These are phyloP conservation scores for Caenorhabditis sp. DNA, from an alignment of 2,888 invertebrate species.

Conservation along the genomic window DNA sequence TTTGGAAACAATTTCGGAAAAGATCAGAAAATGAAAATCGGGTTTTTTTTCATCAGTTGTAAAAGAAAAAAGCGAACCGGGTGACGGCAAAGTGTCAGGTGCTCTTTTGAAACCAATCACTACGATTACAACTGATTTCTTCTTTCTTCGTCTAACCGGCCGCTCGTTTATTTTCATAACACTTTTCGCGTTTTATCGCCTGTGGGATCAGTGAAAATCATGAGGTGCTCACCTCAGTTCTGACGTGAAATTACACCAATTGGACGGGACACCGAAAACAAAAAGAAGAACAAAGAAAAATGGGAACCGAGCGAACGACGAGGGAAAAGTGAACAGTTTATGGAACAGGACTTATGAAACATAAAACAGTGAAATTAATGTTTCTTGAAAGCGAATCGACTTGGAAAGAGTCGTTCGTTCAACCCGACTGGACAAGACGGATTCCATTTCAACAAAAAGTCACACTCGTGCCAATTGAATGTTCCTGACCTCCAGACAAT, in stretches of 20 bases:
- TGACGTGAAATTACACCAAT: constrained; percentile 37
- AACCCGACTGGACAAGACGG: constrained; percentile 15
- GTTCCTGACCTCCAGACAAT: constrained; percentile 57
- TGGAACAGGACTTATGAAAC: background rate
- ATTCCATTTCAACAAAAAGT: background rate
- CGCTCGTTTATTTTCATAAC: constrained; percentile 66
- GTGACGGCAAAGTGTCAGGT: constrained; percentile 57
- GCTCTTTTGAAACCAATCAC: constrained; percentile 57
- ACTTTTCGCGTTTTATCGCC: constrained; percentile 47
- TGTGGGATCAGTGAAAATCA: constrained; percentile 26
- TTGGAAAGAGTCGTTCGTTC: background rate
- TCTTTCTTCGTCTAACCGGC: constrained; percentile 23
- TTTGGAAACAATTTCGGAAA: no score
- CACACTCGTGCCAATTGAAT: background rate
- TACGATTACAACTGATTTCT: constrained; percentile 63
- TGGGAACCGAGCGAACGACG: background rate
- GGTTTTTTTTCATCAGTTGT: constrained; percentile 21
- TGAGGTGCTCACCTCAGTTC: constrained; percentile 13
- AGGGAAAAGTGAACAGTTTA: constrained; percentile 2
- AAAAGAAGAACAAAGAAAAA: background rate
- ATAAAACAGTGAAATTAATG: background rate
- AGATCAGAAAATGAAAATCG: constrained; percentile 15
- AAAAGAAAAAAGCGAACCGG: constrained; percentile 40
- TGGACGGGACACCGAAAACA: constrained; percentile 13
- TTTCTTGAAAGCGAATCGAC: background rate